Conservation (phyloP, 2,888 invertebrate species). For the Cataglyphis albicans region DNA sequence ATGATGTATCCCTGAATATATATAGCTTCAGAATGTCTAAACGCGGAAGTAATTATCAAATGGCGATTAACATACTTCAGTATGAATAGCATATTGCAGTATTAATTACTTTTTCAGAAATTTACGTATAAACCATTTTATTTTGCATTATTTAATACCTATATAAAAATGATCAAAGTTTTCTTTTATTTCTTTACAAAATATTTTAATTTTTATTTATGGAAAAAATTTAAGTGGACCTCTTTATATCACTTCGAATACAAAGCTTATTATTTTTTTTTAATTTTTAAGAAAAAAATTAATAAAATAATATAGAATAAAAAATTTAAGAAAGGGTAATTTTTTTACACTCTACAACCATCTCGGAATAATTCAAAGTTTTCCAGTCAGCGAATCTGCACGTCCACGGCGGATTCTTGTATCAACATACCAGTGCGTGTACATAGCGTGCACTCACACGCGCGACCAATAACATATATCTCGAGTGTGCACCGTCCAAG, state of each 20-base stretch:
- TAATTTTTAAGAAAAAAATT: neutral
- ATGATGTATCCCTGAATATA: neutral
- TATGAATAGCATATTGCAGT: neutral
- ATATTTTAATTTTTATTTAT: neutral
- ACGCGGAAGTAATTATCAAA: neutral
- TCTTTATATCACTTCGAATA: neutral
- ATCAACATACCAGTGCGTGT: constrained; percentile 52
- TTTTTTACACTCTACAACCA: constrained; percentile 53
- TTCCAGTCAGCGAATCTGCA: constrained; percentile 72
- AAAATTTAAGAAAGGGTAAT: neutral
- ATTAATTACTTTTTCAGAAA: neutral
- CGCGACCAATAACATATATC: constrained; percentile 79
- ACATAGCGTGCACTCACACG: constrained; percentile 64
- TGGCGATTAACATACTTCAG: neutral
- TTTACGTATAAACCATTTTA: neutral
- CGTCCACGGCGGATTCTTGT: constrained; percentile 55
- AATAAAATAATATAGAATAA: neutral
- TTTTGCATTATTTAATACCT: neutral
- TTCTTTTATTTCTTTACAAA: neutral
- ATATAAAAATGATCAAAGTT: neutral
- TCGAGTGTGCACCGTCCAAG: constrained; percentile 78
- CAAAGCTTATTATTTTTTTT: neutral
- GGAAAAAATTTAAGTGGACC: neutral
- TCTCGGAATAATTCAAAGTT: constrained; percentile 76
- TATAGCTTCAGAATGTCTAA: constrained; percentile 4